phyloP scores from a whole-genome alignment of 2,797 vertebrate species.

The Pseudochirops corinnae region DNA sequence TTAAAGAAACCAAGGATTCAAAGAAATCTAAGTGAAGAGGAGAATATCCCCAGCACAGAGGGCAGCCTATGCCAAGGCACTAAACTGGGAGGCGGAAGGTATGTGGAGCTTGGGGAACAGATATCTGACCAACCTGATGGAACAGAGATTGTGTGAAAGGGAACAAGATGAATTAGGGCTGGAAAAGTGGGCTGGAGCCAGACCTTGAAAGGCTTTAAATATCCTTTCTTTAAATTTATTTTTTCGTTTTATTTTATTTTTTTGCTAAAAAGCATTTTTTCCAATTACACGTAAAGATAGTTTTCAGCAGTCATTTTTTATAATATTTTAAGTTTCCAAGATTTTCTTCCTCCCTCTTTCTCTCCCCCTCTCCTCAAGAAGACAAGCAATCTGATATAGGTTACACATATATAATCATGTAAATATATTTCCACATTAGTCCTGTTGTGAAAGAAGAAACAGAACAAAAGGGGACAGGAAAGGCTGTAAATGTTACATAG shows the following conservation, averaged over 20 bases:
- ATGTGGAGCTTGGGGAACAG: neutral
- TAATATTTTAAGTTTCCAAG: no score
- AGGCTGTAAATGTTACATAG: neutral
- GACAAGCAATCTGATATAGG: no score
- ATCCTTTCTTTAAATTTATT: no score
- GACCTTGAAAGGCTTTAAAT: neutral
- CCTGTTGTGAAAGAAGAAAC: no score
- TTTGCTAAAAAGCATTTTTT: no score
- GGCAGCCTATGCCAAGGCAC: neutral
- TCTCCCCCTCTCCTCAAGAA: no score
- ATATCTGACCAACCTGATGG: neutral
- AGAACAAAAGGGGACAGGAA: neutral
- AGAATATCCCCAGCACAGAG: neutral
- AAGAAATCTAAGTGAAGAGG: neutral
- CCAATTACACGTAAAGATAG: no score
- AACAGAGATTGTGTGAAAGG: neutral
- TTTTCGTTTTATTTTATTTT: no score
- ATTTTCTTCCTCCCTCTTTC: no score
- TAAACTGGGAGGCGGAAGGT: neutral
- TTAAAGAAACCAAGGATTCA: neutral
- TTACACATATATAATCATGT: no score
- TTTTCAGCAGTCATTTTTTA: no score
- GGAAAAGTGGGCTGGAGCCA: neutral
- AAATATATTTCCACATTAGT: no score
- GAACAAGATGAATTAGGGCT: neutral